A percentile compares a stretch with the other conserved stretches of the same genome.
These are phyloP conservation scores for Lasioglossum malachurum DNA, from an alignment of 2,888 invertebrate species.

Conservation along the genomic window DNA sequence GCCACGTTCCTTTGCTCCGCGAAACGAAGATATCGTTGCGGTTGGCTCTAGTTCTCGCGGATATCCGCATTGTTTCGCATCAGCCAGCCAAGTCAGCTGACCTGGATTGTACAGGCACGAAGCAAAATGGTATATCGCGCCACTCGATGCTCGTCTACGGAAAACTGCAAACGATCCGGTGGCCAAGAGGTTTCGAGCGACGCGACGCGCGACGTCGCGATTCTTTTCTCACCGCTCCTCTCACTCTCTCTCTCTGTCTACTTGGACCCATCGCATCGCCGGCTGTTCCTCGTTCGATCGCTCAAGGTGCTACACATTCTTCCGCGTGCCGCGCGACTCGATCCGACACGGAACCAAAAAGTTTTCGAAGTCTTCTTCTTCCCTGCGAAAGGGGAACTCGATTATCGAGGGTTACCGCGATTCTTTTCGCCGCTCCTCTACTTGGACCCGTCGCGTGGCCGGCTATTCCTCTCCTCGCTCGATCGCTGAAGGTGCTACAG, in stretches of 20 bases:
- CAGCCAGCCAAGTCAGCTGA: constrained; percentile 79
- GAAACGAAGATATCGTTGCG: constrained; percentile 49
- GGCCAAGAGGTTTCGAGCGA: constrained; percentile 39
- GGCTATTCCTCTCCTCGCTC: not conserved
- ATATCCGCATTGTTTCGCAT: constrained; percentile 80
- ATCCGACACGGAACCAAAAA: too few species aligned
- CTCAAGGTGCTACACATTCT: not conserved
- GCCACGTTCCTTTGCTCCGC: constrained; percentile 13
- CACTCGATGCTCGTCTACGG: constrained; percentile 71
- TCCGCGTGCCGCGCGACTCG: too few species aligned
- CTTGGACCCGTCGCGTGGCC: not conserved
- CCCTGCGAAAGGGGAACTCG: too few species aligned
- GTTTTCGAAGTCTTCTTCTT: too few species aligned
- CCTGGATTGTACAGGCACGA: constrained; percentile 72
- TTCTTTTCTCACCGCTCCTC: not conserved
- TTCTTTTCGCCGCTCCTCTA: not conserved
- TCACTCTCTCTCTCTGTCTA: not conserved
- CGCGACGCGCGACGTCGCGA: not conserved
- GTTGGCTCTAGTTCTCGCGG: constrained; percentile 61
- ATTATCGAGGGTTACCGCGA: not conserved
- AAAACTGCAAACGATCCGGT: constrained; percentile 66
- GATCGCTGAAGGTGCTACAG: not conserved
- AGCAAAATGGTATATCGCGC: constrained; percentile 67
- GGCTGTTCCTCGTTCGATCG: not conserved
- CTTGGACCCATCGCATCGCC: not conserved